These are phyloP conservation scores for Monoplex corrugatus DNA, from an alignment of 2,888 invertebrate species.

Conservation along the genomic window DNA sequence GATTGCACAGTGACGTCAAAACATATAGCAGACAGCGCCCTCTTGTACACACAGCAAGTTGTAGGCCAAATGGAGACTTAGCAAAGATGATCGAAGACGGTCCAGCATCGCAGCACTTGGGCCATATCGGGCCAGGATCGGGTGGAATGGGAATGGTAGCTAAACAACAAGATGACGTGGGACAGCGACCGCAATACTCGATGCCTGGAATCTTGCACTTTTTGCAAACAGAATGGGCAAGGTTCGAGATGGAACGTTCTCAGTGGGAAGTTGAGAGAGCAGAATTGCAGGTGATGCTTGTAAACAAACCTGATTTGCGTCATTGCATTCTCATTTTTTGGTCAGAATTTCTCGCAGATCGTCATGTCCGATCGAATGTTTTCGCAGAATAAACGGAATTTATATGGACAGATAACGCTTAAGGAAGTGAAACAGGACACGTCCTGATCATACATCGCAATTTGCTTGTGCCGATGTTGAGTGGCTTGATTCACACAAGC, in stretches of 20 bases:
- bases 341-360: background rate
- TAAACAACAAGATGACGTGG: slow-evolving; percentile 81
- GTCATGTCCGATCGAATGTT: background rate
- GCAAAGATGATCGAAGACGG: slow-evolving; percentile 80
- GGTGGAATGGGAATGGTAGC: slow-evolving; percentile 78
- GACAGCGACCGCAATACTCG: slow-evolving; percentile 88
- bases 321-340: background rate
- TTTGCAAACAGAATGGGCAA: slow-evolving; percentile 99
- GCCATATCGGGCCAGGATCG: slow-evolving; percentile 77
- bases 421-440: too few relatives aligned
- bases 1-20: slow-evolving; percentile 54
- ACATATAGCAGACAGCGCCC: slow-evolving; percentile 64
- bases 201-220: slow-evolving; percentile 99
- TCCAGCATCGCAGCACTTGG: slow-evolving; percentile 77
- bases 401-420: too few relatives aligned
- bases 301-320: slow-evolving; percentile 16
- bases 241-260: slow-evolving; percentile 99
- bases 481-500: too few relatives aligned
- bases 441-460: too few relatives aligned
- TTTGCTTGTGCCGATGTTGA: too few relatives aligned
- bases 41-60: slow-evolving; percentile 66
- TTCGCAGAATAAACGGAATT: too few relatives aligned
- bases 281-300: slow-evolving; percentile 92
- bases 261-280: slow-evolving; percentile 99
- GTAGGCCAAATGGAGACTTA: slow-evolving; percentile 81